Conservation (phyloP, 2,797 vertebrate genomes). For the Pangasius larnaudii region DNA sequence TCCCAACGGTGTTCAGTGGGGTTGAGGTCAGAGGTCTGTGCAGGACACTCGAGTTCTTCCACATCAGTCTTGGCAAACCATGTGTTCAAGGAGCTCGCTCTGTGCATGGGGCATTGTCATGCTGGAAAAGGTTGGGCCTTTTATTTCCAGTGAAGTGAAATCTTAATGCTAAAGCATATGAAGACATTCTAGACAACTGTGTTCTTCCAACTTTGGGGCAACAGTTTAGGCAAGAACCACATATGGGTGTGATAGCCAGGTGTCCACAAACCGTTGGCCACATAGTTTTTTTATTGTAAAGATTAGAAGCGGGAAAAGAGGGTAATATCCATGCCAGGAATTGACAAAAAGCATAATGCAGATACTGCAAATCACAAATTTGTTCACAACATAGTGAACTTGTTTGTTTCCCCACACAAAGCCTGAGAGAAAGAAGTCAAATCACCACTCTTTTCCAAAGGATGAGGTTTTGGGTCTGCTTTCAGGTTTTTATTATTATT, state of each 20-base stretch:
- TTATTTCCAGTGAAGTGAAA: background rate
- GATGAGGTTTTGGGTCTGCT: background rate
- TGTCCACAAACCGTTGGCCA: background rate
- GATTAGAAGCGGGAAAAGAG: background rate
- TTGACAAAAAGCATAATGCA: background rate
- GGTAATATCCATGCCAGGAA: background rate
- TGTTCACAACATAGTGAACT: background rate
- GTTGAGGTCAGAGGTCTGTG: background rate
- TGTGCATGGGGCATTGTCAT: background rate
- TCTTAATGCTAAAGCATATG: background rate
- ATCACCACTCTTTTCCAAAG: background rate
- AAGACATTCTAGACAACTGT: background rate
- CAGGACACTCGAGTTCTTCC: background rate
- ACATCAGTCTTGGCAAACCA: background rate
- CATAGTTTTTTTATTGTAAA: background rate
- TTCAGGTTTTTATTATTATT: no score
- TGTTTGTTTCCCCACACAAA: background rate
- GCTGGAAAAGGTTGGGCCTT: background rate
- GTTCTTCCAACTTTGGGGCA: background rate
- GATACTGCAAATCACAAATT: background rate
- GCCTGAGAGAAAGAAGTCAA: background rate
- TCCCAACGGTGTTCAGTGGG: background rate
- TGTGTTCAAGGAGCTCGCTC: background rate
- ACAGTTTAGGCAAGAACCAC: background rate
- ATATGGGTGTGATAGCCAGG: background rate